Evolutionary conservation across 2,797 vertebrate species (phyloP).

Genomic region (Avahi laniger): DNA sequence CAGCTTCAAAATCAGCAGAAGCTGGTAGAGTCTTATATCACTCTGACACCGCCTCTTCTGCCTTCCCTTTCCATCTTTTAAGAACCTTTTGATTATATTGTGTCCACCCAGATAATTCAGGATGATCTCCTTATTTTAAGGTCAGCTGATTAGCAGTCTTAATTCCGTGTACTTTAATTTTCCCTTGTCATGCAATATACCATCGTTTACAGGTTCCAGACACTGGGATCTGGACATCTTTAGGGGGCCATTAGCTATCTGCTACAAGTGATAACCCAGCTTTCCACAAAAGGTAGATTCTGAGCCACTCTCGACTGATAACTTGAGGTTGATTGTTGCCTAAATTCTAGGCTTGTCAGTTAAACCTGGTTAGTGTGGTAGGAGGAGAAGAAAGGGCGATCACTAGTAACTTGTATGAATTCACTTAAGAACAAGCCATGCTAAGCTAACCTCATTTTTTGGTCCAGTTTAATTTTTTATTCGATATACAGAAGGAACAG

Average conservation of each 20-base stretch:
- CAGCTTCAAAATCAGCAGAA: background rate
- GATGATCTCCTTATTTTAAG: background rate
- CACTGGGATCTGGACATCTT: background rate
- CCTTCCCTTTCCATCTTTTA: background rate
- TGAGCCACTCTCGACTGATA: background rate
- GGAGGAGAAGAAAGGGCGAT: too few relatives aligned
- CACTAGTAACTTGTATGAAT: too few relatives aligned
- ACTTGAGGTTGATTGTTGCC: background rate
- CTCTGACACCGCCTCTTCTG: background rate
- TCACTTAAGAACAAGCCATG: too few relatives aligned
- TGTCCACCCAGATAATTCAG: background rate
- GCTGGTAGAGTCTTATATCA: background rate
- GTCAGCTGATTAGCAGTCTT: background rate
- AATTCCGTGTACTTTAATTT: background rate
- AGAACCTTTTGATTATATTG: background rate
- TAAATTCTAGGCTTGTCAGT: too few relatives aligned
- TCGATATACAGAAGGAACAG: too few relatives aligned
- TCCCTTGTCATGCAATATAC: background rate
- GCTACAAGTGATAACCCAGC: background rate
- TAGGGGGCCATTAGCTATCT: background rate
- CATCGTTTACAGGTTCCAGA: background rate
- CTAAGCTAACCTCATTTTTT: too few relatives aligned
- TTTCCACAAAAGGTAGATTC: background rate
- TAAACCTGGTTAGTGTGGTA: too few relatives aligned
- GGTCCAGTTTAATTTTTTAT: too few relatives aligned